Percentiles rank a stretch among this genome's conserved stretches.
These are phyloP conservation scores for Poecilia gillii DNA, from an alignment of 2,797 vertebrate genomes.

Conservation along the genomic window DNA sequence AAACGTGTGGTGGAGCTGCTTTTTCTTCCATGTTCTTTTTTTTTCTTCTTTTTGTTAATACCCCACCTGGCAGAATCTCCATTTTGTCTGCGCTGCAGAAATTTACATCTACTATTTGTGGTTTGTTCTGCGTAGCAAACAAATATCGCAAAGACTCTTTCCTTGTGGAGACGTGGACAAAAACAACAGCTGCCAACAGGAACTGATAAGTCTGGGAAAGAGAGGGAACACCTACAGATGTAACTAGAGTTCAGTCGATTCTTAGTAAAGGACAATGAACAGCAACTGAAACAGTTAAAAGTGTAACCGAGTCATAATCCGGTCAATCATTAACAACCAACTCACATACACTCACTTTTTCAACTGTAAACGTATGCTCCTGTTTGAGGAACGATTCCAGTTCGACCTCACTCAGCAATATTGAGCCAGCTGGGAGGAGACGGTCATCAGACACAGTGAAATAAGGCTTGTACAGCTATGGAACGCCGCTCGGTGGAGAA, in stretches of 20 bases:
- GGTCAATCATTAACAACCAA: not conserved
- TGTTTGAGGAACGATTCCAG: not conserved
- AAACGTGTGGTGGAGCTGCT: not conserved
- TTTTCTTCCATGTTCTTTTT: not conserved
- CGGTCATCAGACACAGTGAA: not conserved
- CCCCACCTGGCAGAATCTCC: not conserved
- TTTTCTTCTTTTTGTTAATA: too few species aligned
- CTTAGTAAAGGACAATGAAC: not conserved
- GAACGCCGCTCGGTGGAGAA: not conserved
- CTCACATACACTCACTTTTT: not conserved
- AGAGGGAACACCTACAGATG: constrained; percentile 4
- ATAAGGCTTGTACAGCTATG: not conserved
- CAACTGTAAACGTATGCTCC: not conserved
- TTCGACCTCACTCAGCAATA: not conserved
- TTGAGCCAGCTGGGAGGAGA: not conserved
- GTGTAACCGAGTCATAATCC: constrained; percentile 2
- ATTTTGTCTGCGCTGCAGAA: not conserved
- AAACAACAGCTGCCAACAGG: constrained; percentile 17
- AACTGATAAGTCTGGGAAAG: constrained; percentile 39
- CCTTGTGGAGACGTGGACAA: constrained; percentile 19
- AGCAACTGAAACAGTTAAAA: constrained; percentile 1
- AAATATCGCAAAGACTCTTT: constrained; percentile 3
- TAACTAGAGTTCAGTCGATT: constrained; percentile 5
- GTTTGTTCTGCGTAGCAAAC: not conserved
- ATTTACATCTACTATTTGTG: not conserved